Conservation (phyloP, 2,797 vertebrate genomes). For the Valencia hispanica region DNA sequence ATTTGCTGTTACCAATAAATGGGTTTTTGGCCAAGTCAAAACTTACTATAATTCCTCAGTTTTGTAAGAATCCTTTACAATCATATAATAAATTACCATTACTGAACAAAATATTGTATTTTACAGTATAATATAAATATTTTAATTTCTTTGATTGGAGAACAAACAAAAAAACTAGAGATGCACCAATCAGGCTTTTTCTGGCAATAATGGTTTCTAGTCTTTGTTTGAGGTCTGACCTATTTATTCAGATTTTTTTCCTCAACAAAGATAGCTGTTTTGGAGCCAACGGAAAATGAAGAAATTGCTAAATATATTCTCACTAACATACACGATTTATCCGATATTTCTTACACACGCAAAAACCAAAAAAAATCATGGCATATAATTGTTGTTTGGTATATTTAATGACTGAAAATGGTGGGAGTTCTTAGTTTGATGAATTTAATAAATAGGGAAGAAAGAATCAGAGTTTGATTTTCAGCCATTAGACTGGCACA, state of each 20-base stretch:
- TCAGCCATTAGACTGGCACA: neutral
- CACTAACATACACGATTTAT: neutral
- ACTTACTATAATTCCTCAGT: no score
- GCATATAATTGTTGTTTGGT: neutral
- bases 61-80: no score
- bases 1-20: neutral
- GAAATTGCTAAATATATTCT: neutral
- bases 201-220: neutral
- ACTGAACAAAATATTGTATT: no score
- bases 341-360: neutral
- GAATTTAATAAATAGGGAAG: neutral
- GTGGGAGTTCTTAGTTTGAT: neutral
- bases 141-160: neutral
- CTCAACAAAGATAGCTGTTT: neutral
- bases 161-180: neutral
- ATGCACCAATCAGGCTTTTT: neutral
- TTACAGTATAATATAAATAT: no score
- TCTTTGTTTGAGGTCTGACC: no score
- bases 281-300: neutral
- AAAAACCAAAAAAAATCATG: neutral
- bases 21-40: no score
- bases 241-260: neutral
- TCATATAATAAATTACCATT: no score
- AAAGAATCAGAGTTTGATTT: neutral
- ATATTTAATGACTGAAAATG: neutral